Base-by-base conservation (phyloP, 2,888 invertebrate species). In the Chrysolina americana region DNA sequence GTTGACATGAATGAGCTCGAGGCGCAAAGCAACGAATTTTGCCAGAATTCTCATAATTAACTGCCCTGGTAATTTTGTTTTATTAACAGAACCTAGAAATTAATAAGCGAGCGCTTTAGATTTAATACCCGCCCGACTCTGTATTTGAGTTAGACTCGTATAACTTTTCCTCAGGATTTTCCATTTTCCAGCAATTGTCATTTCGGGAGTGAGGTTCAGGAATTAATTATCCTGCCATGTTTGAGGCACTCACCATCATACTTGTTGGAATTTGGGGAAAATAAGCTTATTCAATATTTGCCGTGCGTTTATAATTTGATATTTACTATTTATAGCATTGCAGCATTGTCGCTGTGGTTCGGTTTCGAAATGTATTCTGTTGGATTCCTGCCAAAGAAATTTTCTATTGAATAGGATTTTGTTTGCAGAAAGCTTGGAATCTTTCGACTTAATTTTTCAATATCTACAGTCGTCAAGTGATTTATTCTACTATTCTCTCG, bases 41-140 rank as follows among this genome's bases (percentile, higher is more conserved):
- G 79, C 76, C 80, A 83, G 83, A 83, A 82, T 83, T 83, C 83
- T 84, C 82, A 82, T 84, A 85, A 85, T 85, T 84, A 84, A 82
- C 84, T 82, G 84, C 77, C 84, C 84, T 83, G 80, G 83, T 84
- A 84, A 84, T 84, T 83, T 82, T 84, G 84, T 84, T 85, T 85
- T 84, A 85, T 85, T 85, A 83, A 82, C 80, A 83, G 83, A 83
- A 84, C 82, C 81, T 83, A 83, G 84, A 85, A 85, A 85, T 85
- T 85, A 85, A 85, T 85, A 84, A 85, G 82, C 84, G 82, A 82
- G 82, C 80, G 81, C 81, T 80, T 79, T 76, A 80, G 82, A 83
- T 85, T 85, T 83, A 83, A 84, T 85, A 81, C 83, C 70, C 76
- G 71, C 69, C n/a, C 76, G 81, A 82, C 83, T 84, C 84, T 81